Evolutionary conservation across 2,888 invertebrate species (phyloP).

Genomic region (Melitaea athalia): DNA sequence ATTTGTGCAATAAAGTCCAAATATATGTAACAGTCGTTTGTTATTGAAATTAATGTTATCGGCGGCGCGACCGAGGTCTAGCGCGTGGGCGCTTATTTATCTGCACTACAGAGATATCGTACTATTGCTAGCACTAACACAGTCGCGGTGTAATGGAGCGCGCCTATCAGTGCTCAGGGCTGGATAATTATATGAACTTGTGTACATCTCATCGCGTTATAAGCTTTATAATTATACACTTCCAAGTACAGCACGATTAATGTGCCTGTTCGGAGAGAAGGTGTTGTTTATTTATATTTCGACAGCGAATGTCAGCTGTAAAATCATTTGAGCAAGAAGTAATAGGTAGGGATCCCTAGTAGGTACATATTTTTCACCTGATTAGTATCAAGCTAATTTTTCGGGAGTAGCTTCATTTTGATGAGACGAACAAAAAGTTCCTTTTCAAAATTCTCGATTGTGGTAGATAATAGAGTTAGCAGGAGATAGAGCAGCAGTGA

Average conservation of each 20-base stretch:
- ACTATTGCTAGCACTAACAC: background rate
- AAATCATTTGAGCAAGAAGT: no score
- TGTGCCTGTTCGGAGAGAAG: no score
- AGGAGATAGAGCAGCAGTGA: no score
- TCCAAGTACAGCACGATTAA: background rate
- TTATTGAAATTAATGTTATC: slow-evolving; percentile 16
- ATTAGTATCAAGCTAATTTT: no score
- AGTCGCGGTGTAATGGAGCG: background rate
- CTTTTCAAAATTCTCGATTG: no score
- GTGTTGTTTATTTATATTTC: no score
- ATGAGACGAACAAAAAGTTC: no score
- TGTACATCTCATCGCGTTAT: background rate
- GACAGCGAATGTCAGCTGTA: no score
- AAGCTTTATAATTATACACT: background rate
- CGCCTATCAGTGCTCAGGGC: background rate
- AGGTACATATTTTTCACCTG: no score
- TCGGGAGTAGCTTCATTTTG: no score
- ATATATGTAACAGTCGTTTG: background rate
- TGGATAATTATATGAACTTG: background rate
- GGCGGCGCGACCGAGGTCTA: slow-evolving; percentile 8
- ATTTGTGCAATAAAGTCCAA: background rate
- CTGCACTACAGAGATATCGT: slow-evolving; percentile 15
- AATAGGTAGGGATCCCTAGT: no score
- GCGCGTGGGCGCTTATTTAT: slow-evolving; percentile 9
- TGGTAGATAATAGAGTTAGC: no score